Evolutionary conservation across 2,797 vertebrate species (phyloP), one percentile per base, ranked within the genome.

Genomic region (Gymnothorax reevesii): DNA sequence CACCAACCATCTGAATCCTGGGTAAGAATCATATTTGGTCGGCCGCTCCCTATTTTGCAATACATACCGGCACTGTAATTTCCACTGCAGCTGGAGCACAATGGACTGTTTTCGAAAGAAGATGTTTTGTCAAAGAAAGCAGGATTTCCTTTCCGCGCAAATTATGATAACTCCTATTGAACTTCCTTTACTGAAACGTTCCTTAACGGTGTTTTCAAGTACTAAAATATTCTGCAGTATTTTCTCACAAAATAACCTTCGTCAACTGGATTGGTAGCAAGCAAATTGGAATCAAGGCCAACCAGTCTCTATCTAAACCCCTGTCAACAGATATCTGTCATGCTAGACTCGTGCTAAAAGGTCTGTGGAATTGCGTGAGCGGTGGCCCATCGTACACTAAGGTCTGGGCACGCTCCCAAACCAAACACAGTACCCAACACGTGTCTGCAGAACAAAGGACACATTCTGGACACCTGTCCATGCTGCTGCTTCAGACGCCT

Each of bases 391-490:
- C 55, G 85, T 83, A 83, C 66, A 54, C 27, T 42, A 55, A 69
- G 82, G 49, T 83, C 83, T 80, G 86, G 88, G 86, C 90, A 87
- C 52, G 55, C 88, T 86, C 84, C 89, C 91, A 92, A 88, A 89
- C 54, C 62, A 80, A 88, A 87, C 85, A 69, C 33, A 60, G 69
- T 49, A 10, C 64, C 25, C 83, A 57, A n/a, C 25, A 33, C 5
- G 55, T 55, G 57, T 57, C 54, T 77, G 54, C 17, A 62, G 27
- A 80, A 80, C 77, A 80, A 22, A 15, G 42, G 77, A 49, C 22
- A 49, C 52, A 22, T 80, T 80, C 77, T 55, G 77, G 52, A 80
- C 2, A 52, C 77, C 20, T 80, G 52, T 80, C 77, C 49, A 20
- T 17, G n/a, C 20, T 49, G 52, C 77, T 54, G 75, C 66, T n/a